Evolutionary conservation across 1,140 invertebrate species (phyloP), one percentile per base, ranked within the genome.

Genomic region (Glomeris maerens): DNA sequence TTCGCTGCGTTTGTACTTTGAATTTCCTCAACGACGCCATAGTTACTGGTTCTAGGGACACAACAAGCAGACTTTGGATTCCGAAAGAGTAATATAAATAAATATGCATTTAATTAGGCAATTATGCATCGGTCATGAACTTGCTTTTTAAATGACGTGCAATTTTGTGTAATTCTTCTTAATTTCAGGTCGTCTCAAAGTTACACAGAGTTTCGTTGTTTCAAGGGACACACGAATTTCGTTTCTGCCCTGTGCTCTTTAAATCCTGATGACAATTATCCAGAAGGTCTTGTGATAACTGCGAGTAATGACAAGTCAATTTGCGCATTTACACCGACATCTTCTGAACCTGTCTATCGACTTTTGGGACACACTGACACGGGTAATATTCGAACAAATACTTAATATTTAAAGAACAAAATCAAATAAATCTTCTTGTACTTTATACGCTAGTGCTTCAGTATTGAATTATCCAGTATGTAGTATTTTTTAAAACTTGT

Each of bases 241-340:
- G 83, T 95, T 0, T 81, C 78, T 1, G 78, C 78, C 56, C 79
- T 92, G 0, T 81, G 78, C 61, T 78, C 79, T 55, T 62, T 91
- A 55, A 74, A 80, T 39, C 78, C 83, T 2, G 77, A 74, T 52
- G 64, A 75, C 52, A 68, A 72, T 20, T 78, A 76, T 65, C 80
- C 83, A 3, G 72, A 80, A 27, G 88, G 88, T 20, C 63, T 87
- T 2, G 81, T 93, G 57, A 67, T 90, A 2, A 92, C 88, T 26
- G 90, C 88, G 7, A 86, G 88, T 57, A 86, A 92, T 68, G 90
- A 96, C 64, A 78, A 77, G 45, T 76, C 74, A 1, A 88, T 96
- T 58, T 74, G 83, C 54, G 75, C 83, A 13, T 94, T 85, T 64
- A 64, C 60, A 7, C 52, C 68, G 14, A 70, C 78, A 41, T 77